Percentiles rank a stretch among this genome's conserved stretches.
phyloP scores from a whole-genome alignment of 2,797 vertebrate genomes.

The Falco novaeseelandiae region DNA sequence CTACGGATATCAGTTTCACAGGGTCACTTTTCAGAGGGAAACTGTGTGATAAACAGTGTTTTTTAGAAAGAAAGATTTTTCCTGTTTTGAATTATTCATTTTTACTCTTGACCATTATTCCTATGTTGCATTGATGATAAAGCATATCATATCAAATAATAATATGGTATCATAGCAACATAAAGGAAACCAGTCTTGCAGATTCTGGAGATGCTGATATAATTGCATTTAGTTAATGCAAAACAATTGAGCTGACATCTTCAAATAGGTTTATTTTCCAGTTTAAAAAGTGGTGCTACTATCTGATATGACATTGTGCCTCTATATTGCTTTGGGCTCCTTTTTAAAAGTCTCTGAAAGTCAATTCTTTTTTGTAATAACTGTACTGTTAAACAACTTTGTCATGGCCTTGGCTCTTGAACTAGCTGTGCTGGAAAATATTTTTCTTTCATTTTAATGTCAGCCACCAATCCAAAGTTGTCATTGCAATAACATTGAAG shows the following conservation, averaged over 20 bases:
- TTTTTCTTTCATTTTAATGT: conserved; percentile 48
- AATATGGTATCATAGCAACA: conserved; percentile 41
- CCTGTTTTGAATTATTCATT: conserved; percentile 13
- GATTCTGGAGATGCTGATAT: background rate
- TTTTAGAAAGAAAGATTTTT: conserved; percentile 8
- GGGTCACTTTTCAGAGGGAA: conserved; percentile 19
- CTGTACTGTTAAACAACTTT: conserved; percentile 26
- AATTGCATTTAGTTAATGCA: background rate
- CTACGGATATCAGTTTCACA: background rate
- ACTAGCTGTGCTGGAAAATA: conserved; percentile 38
- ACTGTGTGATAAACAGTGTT: background rate
- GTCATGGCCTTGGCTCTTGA: conserved; percentile 7
- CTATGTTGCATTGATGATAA: background rate
- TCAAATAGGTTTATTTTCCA: background rate
- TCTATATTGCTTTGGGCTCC: background rate
- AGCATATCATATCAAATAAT: conserved; percentile 12
- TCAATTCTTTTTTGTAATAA: background rate
- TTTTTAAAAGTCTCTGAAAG: background rate
- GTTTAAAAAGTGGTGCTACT: background rate
- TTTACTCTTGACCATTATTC: conserved; percentile 36
- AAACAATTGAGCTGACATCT: background rate
- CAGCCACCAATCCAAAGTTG: background rate
- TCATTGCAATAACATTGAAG: conserved; percentile 35
- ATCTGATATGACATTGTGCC: conserved; percentile 9
- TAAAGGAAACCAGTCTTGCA: background rate